Base-by-base conservation (phyloP, 2,797 vertebrate species). In the Carduelis carduelis region DNA sequence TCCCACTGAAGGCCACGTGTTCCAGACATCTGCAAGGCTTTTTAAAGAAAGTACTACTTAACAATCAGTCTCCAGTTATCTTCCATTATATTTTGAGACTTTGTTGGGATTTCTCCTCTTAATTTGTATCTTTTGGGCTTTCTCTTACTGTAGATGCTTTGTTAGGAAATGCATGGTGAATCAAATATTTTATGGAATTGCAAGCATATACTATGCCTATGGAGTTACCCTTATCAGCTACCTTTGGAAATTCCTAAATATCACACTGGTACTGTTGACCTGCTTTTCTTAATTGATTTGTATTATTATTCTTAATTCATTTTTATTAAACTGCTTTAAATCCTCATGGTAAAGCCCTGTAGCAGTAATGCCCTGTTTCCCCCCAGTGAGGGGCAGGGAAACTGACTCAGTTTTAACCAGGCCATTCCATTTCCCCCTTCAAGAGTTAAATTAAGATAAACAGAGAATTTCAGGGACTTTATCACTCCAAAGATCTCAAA, bases 61-160 rank as follows among this genome's bases (percentile, higher is more conserved):
- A 7, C 6, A 30, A 19, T 22, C 34, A 75, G 8, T 63, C 11
- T 81, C 50, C 35, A 30, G 24, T 77, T 74, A 27, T 34, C 52
- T 74, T 82, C 24, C 28, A 57, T 53, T 79, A 9, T 41, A 16
- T 80, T 85, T 77, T 85, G 14, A 92, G 27, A 35, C 4, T 87
- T 47, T 28, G 6, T 22, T 50, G 14, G 0, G 5, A 80, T 90
- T 85, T 46, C 65, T 53, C 24, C 5, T 74, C 68, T 75, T 28
- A 35, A 6, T 34, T 7, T 46, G 2, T 52, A 6, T 26, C 28
- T 59, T 66, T 56, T 0, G 1, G 8, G 6, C 11, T 64, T 87
- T 77, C 64, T 64, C 10, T 32, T 32, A 21, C 17, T 44, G 19
- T 30, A 57, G 3, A 17, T 69, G 89, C 34, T 72, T 72, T n/a